Percentiles rank a stretch among this genome's conserved stretches.
Conservation (phyloP, 1,140 invertebrate species). For the Cydia strobilella region DNA sequence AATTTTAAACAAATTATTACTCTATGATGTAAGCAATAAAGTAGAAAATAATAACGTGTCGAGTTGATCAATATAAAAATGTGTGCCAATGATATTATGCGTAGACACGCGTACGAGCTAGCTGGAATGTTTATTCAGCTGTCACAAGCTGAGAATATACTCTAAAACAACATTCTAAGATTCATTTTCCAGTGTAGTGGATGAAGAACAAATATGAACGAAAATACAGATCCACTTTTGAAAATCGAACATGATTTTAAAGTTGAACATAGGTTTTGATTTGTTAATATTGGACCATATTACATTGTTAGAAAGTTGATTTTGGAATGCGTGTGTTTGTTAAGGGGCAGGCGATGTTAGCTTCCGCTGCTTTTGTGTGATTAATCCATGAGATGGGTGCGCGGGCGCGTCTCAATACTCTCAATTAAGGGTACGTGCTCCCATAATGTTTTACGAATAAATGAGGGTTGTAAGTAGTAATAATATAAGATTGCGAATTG, state of each 20-base stretch:
- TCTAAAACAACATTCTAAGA: background rate
- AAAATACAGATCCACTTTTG: conserved; percentile 22
- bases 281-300: background rate
- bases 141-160: background rate
- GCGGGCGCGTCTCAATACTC: conserved; percentile 12
- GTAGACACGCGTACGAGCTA: conserved; percentile 19
- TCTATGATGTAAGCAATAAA: background rate
- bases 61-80: conserved; percentile 25
- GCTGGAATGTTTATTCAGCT: background rate
- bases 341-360: conserved; percentile 17
- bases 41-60: background rate
- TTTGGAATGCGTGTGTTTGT: conserved; percentile 9
- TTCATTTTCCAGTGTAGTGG: background rate
- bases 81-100: conserved; percentile 32
- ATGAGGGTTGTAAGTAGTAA: background rate
- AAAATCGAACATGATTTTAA: conserved; percentile 11
- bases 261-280: background rate
- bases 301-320: background rate
- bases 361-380: conserved; percentile 23
- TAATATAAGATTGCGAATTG: no score
- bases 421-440: conserved; percentile 15
- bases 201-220: conserved; percentile 12
- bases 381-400: conserved; percentile 19
- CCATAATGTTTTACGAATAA: background rate
- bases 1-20: background rate